A percentile compares a stretch with the other conserved stretches of the same genome.
Evolutionary conservation across 2,113 vertebrate genomes (phyloP).

Genomic region (Mesitornis unicolor): DNA sequence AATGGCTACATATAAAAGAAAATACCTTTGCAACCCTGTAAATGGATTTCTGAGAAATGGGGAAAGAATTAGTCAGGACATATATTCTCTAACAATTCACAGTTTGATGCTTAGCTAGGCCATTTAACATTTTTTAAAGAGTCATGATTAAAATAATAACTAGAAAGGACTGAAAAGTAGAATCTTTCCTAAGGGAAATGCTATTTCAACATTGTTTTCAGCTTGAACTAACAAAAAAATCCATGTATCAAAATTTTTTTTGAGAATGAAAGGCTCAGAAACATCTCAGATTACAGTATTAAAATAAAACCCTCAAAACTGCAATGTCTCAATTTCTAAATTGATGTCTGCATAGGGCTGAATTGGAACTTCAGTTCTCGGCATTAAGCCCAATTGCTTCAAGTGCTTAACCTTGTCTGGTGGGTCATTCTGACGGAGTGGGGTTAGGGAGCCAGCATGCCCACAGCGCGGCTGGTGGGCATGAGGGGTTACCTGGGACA

Average conservation of each 20-base stretch:
- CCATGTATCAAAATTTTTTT: not conserved
- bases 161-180: not conserved
- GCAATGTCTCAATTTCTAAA: not conserved
- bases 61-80: not conserved
- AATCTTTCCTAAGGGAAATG: not conserved
- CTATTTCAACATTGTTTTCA: not conserved
- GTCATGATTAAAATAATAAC: slow-evolving; percentile 23
- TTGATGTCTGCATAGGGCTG: not conserved
- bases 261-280: not conserved
- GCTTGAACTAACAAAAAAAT: not conserved
- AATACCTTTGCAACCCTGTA: not conserved
- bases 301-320: not conserved
- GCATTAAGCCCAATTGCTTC: not conserved
- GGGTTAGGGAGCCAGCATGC: too few species aligned
- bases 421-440: fast-evolving
- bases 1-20: not conserved
- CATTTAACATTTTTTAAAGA: not conserved
- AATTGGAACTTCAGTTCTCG: not conserved
- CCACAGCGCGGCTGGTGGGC: fast-evolving
- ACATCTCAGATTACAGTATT: not conserved
- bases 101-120: not conserved
- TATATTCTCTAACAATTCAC: not conserved
- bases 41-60: not conserved
- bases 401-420: not conserved
- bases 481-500: not conserved